Base-by-base conservation (phyloP, 2,888 invertebrate genomes). In the Molorchus minor region DNA sequence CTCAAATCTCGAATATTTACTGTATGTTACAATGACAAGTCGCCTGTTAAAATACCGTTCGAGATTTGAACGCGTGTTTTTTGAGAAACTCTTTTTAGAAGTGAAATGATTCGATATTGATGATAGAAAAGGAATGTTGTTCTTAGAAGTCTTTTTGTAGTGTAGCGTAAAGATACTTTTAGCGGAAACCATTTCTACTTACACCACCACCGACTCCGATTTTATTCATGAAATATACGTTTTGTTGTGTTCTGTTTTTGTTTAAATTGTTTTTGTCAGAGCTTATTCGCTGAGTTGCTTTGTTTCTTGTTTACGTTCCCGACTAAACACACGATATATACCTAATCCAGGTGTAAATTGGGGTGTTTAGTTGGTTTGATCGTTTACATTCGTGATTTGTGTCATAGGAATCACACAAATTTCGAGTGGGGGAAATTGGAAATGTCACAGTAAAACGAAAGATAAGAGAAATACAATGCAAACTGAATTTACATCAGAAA, bases 211-310 rank as follows among this genome's bases (percentile, higher is more conserved):
- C 71, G 62, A 69, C 64, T 62, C 64, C 61, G 62, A 58, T 61
- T 61, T 54, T 40, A 61, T 36, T 54, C 53, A n/a, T n/a, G n/a
- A n/a, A n/a, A n/a, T n/a, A n/a, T 46, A 41, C 29, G 56, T 63
- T 58, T 56, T 58, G n/a, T 29, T 41, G 44, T 65, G 71, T 75
- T 69, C 58, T 71, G 66, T 70, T 74, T 56, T 70, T 49, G 53
- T 71, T 70, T 66, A 5, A 7, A 33, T 33, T 67, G 35, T 47
- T 62, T 58, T 56, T 55, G 51, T 53, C 55, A 59, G 62, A 35
- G 76, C 74, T 74, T 75, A 72, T 75, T 75, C 70, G 76, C 75
- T 77, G 63, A 71, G 70, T 75, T 77, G 78, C 79, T 79, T 78
- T 75, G 69, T 67, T 76, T 72, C 74, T 75, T 76, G 59, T 52